Evolutionary conservation across 2,888 invertebrate species (phyloP).

Genomic region (Lathronympha strigana): DNA sequence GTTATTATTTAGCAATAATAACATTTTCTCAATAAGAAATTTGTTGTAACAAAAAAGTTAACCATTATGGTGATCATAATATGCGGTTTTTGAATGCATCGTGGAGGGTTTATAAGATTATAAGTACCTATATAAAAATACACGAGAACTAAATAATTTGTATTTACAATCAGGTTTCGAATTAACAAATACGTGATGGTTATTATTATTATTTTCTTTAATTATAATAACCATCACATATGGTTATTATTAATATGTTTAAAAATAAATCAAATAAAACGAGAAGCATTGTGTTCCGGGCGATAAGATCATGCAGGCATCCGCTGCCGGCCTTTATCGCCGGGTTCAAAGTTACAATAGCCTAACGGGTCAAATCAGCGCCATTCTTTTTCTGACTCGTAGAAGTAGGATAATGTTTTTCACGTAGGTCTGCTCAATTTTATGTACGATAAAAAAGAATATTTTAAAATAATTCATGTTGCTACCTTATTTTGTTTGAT

Average conservation of each 20-base stretch:
- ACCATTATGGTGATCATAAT: too few species aligned
- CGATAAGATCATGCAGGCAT: slow-evolving; percentile 63
- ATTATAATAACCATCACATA: too few species aligned
- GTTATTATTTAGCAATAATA: too few species aligned
- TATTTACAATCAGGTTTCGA: too few species aligned
- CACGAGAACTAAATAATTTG: too few species aligned
- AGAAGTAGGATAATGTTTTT: not conserved
- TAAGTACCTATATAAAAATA: too few species aligned
- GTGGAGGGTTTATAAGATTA: too few species aligned
- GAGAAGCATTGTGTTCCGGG: slow-evolving; percentile 38
- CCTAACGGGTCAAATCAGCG: not conserved
- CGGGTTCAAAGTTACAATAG: slow-evolving; percentile 72
- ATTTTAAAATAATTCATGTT: not conserved
- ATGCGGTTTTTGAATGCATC: too few species aligned
- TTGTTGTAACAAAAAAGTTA: too few species aligned
- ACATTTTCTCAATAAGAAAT: too few species aligned
- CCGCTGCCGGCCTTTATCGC: slow-evolving; percentile 66
- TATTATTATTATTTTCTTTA: slow-evolving; percentile 5
- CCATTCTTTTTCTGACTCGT: not conserved
- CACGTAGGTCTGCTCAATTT: not conserved
- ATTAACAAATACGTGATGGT: not conserved
- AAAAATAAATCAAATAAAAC: slow-evolving; percentile 49
- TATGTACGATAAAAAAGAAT: not conserved
- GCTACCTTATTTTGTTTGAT: too few species aligned
- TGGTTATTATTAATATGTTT: slow-evolving; percentile 4